Evolutionary conservation across 37 sponge, comb jelly and placozoan genomes (phyloP), one percentile per base, ranked within the genome.

Genomic region (Cladorhizidae sp.): DNA sequence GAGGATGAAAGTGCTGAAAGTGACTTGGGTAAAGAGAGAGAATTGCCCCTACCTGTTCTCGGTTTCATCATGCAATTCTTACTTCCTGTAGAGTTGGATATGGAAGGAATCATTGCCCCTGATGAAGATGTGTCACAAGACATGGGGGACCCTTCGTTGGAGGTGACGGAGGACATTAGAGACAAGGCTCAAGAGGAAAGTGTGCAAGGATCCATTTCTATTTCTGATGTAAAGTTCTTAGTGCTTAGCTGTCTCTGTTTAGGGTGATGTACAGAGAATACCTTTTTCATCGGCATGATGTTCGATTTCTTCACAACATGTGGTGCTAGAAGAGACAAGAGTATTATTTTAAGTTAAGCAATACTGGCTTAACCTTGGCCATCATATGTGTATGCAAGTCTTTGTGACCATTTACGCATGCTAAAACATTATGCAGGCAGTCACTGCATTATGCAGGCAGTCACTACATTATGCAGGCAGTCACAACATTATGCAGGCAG

Each of bases 111-210:
- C n/a, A 77, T 95, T 14, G 51, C 83, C 0, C 83, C 86, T 32
- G 95, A 95, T 72, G 70, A 75, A 25, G 93, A 92, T 58, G 77
- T 79, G 7, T 85, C 94, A 8, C 95, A 95, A 76, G 73, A 79
- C 8, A 95, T 95, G 95, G 95, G 95, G 26, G 93, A 95, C 74
- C 80, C 83, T 18, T 40, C 63, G 40, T 54, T 76, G 31, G 93
- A 95, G 83, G 88, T 92, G 40, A 92, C 83, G 0, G 95, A 95
- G 43, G 96, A 95, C 64, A 86, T 89, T 87, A 65, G 72, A 55
- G 96, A 95, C 3, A 85, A 76, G 25, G 90, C 96, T 0, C 64
- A 62, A 23, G 87, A 92, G 68, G 73, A 64, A 72, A 90, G 93
- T 38, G 23, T 52, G 18, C 75, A 89, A 57, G 98, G 92, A 9